phyloP scores from a whole-genome alignment of 1,140 invertebrate species.

The Chionoecetes opilio region DNA sequence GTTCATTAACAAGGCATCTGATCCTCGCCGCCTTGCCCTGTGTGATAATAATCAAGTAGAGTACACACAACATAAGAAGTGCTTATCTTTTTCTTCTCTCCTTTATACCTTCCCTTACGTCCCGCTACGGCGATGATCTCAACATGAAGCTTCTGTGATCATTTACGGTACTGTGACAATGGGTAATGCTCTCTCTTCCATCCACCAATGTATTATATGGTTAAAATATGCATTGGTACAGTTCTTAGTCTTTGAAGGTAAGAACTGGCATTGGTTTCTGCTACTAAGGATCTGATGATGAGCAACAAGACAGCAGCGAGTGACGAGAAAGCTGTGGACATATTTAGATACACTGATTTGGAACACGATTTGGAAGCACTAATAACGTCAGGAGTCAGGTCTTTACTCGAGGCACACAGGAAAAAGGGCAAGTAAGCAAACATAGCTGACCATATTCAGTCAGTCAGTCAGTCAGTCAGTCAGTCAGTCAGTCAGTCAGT shows the following conservation, averaged over 20 bases:
- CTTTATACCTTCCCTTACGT: neutral
- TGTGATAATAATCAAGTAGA: neutral
- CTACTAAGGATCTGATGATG: too few species aligned
- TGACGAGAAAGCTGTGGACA: too few species aligned
- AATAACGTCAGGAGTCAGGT: too few species aligned
- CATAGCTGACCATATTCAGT: neutral
- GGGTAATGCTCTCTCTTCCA: neutral
- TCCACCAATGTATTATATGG: neutral
- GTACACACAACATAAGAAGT: neutral
- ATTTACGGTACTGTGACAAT: neutral
- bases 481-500: neutral
- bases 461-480: neutral
- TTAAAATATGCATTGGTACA: neutral
- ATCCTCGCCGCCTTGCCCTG: neutral
- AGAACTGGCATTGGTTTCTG: too few species aligned
- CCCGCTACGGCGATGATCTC: neutral
- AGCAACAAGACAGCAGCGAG: too few species aligned
- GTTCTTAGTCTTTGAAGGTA: too few species aligned
- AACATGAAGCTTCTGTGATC: neutral
- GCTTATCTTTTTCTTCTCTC: neutral
- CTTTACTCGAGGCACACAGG: neutral
- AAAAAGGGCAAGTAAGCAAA: neutral
- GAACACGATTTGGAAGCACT: too few species aligned
- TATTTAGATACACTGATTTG: too few species aligned
- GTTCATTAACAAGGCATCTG: slow-evolving; percentile 5